Base-by-base conservation (phyloP, 2,888 invertebrate genomes). In the Orchesella flavescens region DNA sequence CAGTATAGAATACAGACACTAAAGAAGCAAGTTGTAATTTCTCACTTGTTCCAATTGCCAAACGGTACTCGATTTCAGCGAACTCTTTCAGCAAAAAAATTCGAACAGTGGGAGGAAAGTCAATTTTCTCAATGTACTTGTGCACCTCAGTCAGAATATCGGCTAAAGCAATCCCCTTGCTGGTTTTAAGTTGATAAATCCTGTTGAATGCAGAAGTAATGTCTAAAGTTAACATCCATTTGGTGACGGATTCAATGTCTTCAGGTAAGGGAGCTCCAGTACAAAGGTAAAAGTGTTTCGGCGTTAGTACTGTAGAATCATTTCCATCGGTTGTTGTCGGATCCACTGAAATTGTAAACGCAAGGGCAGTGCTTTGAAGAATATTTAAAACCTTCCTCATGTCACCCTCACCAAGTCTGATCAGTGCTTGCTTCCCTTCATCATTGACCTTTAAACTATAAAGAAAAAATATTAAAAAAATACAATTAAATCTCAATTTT, bases 381-480 rank as follows among this genome's bases (percentile, higher is more conserved):
- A 99, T 95, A 91, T 99, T 99, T 23, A 99, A 91, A 0, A 98
- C 97, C 90, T 96, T 96, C 87, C 99, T 93, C 99, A 99, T 99
- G 91, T 99, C 99, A 13, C 99, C 99, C 82, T 95, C 95, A 0
- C 98, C 95, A 1, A 99, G 91, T 0, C 95, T 94, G 85, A 98
- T 92, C 4, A 99, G 90, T 0, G 99, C 98, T 87, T 95, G 93
- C 89, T 95, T 94, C 0, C 98, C 99, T 91, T 96, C 96, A 85
- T 96, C 94, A 0, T 95, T 94, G 34, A 96, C 94, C 84, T 93
- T 93, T 9, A 98, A 93, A n/a, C 96, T 97, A 89, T n/a, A 9
- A 91, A 77, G 44, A 24, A 49, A 68, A 66, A 23, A 71, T 15
- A 13, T 49, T 7, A 3, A 49, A 49, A 1, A 49, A n/a, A 15